phyloP scores from a whole-genome alignment of 2,888 invertebrate genomes.

The Drosophila pegasa region DNA sequence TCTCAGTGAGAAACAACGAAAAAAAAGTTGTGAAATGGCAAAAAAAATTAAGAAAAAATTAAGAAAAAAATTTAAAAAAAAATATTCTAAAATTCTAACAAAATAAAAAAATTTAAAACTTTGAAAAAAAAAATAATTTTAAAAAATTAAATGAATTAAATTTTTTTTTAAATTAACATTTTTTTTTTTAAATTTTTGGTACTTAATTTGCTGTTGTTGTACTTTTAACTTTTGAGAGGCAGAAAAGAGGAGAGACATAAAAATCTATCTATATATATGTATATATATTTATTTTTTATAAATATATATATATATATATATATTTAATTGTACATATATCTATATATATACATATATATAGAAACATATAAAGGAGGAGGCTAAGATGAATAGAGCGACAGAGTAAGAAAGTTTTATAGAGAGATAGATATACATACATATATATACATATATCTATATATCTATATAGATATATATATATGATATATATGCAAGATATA shows the following conservation, averaged over 20 bases:
- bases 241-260: constrained; percentile 36
- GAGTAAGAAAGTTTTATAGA: constrained; percentile 16
- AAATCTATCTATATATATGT: constrained; percentile 11
- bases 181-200: constrained; percentile 21
- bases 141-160: constrained; percentile 24
- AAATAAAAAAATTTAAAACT: background rate
- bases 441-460: background rate
- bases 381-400: constrained; percentile 23
- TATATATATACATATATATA: constrained; percentile 10
- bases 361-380: constrained; percentile 2
- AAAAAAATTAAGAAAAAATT: constrained; percentile 1
- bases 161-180: background rate
- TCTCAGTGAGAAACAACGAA: constrained; percentile 41
- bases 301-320: constrained; percentile 4
- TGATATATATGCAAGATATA: background rate
- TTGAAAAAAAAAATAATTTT: constrained; percentile 1
- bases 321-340: background rate
- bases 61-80: background rate
- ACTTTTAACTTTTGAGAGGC: constrained; percentile 46
- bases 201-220: constrained; percentile 45
- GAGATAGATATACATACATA: constrained; percentile 25
- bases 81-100: background rate
- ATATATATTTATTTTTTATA: constrained; percentile 1
- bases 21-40: constrained; percentile 1
- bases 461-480: background rate